Base-by-base conservation (phyloP, 2,797 vertebrate species). In the Sandelia bainsii region DNA sequence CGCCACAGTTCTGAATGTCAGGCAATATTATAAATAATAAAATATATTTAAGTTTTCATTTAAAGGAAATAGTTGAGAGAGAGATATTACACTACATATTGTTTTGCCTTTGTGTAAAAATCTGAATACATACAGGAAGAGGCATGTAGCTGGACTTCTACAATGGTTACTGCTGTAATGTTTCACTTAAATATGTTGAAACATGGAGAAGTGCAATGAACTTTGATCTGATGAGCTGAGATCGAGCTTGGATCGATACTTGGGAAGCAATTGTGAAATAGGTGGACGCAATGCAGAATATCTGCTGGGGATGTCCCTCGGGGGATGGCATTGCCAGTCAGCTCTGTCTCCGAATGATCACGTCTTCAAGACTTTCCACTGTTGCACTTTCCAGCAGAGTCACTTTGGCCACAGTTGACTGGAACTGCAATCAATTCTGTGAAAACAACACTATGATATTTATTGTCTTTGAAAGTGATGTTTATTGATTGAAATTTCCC, bases 401-500 rank as follows among this genome's bases (percentile, higher is more conserved):
- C 62, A 46, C 63, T 74, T 70, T 63, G 69, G 45, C 53, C 71
- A 51, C 71, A 48, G 75, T 70, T 29, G 79, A 62, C 77, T 82
- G 80, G 73, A 82, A 58, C 69, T n/a, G 14, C 66, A 76, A 83
- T 85, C 79, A 64, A 82, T 83, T 53, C 64, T 69, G 68, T 78
- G 80, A 77, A 79, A 87, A 70, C 69, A 72, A 69, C 79, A 53
- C 62, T 39, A n/a, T 9, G 1, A 29, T 82, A 75, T 78, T 89
- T 85, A 82, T 78, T 80, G 64, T 75, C 77, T 81, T 62, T 70
- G 64, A 72, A 81, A 80, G 62, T 78, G 62, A 62, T 83, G 69
- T 77, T 87, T 73, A 86, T 90, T 77, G 76, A 90, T 84, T 84
- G 51, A 79, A 79, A 87, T 77, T 66, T 83, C 75, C 82, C 80